Conservation (phyloP, 2,888 invertebrate species). For the Papilio elwesi region DNA sequence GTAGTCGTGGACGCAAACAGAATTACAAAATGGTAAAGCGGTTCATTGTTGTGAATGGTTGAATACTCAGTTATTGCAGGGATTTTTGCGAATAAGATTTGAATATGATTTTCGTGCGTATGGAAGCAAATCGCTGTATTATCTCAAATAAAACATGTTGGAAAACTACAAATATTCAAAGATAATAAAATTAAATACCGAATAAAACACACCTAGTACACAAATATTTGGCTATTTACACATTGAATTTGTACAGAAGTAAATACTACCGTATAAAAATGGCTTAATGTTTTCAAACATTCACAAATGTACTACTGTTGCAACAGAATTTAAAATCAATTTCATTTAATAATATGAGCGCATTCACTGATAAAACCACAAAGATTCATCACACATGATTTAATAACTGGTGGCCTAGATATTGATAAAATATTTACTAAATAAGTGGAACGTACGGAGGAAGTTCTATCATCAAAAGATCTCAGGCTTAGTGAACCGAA, state of each 20-base stretch:
- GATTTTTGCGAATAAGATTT: constrained; percentile 63
- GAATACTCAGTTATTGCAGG: constrained; percentile 67
- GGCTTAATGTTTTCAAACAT: too few relatives aligned
- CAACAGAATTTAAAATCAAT: not conserved
- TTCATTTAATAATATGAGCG: not conserved
- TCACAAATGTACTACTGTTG: too few relatives aligned
- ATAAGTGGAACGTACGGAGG: constrained; percentile 24
- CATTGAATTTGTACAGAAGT: not conserved
- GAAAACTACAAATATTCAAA: constrained; percentile 20
- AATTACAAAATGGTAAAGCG: constrained; percentile 77
- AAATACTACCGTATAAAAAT: not conserved
- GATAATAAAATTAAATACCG: constrained; percentile 1
- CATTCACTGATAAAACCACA: constrained; percentile 1
- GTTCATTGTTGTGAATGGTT: constrained; percentile 70
- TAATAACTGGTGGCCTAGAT: constrained; percentile 6
- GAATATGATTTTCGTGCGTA: constrained; percentile 54
- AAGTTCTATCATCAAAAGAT: constrained; percentile 35
- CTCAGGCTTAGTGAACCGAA: constrained; percentile 32
- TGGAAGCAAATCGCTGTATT: constrained; percentile 46
- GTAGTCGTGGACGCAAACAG: constrained; percentile 70
- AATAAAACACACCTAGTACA: not conserved
- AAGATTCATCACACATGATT: constrained; percentile 7
- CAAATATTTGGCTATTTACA: not conserved
- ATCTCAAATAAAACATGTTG: constrained; percentile 28
- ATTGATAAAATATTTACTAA: constrained; percentile 31